phyloP scores from a whole-genome alignment of 2,888 invertebrate genomes.

The Sympetrum striolatum region DNA sequence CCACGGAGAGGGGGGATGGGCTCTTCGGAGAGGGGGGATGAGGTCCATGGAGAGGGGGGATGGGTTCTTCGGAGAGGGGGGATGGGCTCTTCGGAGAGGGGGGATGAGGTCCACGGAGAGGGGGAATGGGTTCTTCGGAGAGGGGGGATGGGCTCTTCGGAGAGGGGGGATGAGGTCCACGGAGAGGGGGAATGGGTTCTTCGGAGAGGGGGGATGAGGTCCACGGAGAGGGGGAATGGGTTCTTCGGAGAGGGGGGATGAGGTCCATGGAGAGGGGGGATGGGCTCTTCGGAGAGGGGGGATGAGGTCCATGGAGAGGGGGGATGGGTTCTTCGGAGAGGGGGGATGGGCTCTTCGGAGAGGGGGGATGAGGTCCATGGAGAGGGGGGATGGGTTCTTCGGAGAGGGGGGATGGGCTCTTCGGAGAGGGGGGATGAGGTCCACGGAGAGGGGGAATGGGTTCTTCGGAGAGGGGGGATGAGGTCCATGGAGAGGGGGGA shows the following conservation, averaged over 20 bases:
- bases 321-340: background rate
- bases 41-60: background rate
- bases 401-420: background rate
- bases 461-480: no score
- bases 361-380: background rate
- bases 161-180: background rate
- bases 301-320: background rate
- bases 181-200: background rate
- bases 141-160: background rate
- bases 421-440: background rate
- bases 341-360: background rate
- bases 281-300: background rate
- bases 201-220: no score
- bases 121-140: background rate
- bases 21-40: background rate
- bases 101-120: background rate
- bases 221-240: background rate
- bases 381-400: background rate
- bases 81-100: background rate
- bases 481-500: background rate
- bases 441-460: background rate
- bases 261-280: background rate
- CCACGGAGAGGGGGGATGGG: background rate
- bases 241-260: no score
- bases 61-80: background rate